These are phyloP conservation scores for Heptranchias perlo DNA, from an alignment of 2,113 vertebrate species.

Conservation along the genomic window DNA sequence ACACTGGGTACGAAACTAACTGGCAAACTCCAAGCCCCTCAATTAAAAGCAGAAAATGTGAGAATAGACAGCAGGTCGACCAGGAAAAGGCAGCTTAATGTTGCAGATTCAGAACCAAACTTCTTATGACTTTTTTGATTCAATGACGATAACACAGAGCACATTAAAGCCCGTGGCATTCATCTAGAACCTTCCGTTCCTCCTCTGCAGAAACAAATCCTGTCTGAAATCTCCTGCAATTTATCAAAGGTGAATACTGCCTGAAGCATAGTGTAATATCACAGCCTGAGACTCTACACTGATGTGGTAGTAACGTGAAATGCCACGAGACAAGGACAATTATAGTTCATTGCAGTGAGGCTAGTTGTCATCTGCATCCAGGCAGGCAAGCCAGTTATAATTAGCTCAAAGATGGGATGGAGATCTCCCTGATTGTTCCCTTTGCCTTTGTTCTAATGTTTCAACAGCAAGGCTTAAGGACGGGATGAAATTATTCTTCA, in stretches of 20 bases:
- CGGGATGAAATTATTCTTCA: background rate
- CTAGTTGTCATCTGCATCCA: background rate
- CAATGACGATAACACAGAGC: background rate
- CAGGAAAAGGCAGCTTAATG: background rate
- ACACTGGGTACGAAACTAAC: background rate
- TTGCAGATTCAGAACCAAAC: background rate
- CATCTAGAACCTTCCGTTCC: background rate
- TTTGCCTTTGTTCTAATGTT: background rate
- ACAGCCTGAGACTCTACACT: background rate
- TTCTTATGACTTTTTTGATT: background rate
- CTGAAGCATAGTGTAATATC: background rate
- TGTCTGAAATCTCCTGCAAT: background rate
- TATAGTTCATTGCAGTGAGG: background rate
- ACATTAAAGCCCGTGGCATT: background rate
- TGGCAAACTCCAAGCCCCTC: background rate
- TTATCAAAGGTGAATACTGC: slow-evolving; percentile 7
- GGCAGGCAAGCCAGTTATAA: background rate
- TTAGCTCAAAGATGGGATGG: background rate
- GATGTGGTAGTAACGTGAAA: background rate
- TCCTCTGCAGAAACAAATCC: background rate
- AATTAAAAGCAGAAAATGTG: background rate
- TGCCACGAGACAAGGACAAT: background rate
- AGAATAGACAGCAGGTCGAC: background rate
- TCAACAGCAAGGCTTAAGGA: background rate
- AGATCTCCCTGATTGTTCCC: background rate